A percentile compares a stretch with the other conserved stretches of the same genome.
These are phyloP conservation scores for Azemiops feae DNA, from an alignment of 2,113 vertebrate species.

Conservation along the genomic window DNA sequence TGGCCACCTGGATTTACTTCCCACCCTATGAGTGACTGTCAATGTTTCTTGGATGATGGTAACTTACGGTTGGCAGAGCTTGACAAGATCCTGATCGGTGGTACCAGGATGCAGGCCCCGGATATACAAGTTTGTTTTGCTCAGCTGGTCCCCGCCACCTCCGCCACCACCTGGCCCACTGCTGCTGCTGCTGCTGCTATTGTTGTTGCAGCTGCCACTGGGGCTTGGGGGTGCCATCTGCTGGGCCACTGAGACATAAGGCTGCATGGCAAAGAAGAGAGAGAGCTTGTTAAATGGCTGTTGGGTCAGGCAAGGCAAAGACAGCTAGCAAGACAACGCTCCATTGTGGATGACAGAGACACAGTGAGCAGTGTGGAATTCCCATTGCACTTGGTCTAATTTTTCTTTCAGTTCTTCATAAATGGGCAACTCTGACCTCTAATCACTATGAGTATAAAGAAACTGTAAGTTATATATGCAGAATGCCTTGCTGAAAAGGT, in stretches of 20 bases:
- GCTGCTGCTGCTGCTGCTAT: slow-evolving; percentile 64
- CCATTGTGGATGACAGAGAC: not conserved
- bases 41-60: not conserved
- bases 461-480: not conserved
- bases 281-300: not conserved
- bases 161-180: slow-evolving; percentile 60
- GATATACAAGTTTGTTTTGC: slow-evolving; percentile 94
- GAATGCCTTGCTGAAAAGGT: not conserved
- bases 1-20: not conserved
- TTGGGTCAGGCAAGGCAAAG: not conserved
- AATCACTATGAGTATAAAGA: not conserved
- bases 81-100: slow-evolving; percentile 92
- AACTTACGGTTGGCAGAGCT: slow-evolving; percentile 92
- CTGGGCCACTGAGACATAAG: slow-evolving; percentile 83
- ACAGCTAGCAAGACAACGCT: not conserved
- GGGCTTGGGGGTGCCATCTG: slow-evolving; percentile 89
- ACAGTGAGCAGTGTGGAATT: not conserved
- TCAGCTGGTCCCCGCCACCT: slow-evolving; percentile 80
- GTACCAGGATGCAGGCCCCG: slow-evolving; percentile 89
- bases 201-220: slow-evolving; percentile 74
- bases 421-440: not conserved
- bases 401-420: not conserved
- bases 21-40: not conserved
- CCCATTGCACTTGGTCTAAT: too few relatives aligned
- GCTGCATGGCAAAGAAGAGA: slow-evolving; percentile 67